phyloP scores from a whole-genome alignment of 2,888 invertebrate species.

The Leptinotarsa juncta region DNA sequence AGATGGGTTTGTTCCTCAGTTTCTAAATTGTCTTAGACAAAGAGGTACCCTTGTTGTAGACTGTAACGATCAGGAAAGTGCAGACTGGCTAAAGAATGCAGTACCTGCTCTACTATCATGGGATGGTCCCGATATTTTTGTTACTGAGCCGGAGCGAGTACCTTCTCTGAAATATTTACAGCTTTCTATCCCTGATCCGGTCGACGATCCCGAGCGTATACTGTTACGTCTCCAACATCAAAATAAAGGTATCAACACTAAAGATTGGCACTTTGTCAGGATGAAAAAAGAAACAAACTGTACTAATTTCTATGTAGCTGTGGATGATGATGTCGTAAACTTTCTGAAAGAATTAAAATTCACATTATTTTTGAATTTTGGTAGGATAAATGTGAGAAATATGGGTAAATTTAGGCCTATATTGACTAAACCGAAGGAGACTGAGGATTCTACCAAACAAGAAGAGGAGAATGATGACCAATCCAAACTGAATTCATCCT shows the following conservation, averaged over 20 bases:
- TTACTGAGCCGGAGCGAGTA: constrained; percentile 27
- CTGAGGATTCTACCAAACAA: constrained; percentile 10
- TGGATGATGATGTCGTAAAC: constrained; percentile 27
- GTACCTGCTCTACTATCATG: constrained; percentile 28
- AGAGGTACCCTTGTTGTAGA: constrained; percentile 31
- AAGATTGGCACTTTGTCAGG: constrained; percentile 34
- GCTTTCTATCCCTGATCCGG: constrained; percentile 29
- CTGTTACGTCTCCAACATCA: constrained; percentile 33
- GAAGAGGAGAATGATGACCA: neutral
- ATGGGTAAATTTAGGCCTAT: constrained; percentile 34
- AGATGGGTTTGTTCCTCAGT: constrained; percentile 37
- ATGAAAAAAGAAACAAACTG: constrained; percentile 28
- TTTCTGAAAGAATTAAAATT: constrained; percentile 30
- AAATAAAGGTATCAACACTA: constrained; percentile 34
- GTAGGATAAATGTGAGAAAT: constrained; percentile 29
- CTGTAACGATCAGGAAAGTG: constrained; percentile 34
- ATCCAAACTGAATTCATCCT: neutral
- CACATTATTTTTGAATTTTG: constrained; percentile 35
- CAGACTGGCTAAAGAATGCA: constrained; percentile 33
- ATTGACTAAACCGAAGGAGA: neutral
- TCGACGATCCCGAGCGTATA: constrained; percentile 32
- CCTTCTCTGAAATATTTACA: constrained; percentile 33
- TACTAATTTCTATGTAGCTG: constrained; percentile 32
- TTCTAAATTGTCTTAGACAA: constrained; percentile 30
- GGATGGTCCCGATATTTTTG: constrained; percentile 28